A percentile compares a stretch with the other conserved stretches of the same genome.
phyloP scores from a whole-genome alignment of 2,797 vertebrate genomes.

The Manis javanica region DNA sequence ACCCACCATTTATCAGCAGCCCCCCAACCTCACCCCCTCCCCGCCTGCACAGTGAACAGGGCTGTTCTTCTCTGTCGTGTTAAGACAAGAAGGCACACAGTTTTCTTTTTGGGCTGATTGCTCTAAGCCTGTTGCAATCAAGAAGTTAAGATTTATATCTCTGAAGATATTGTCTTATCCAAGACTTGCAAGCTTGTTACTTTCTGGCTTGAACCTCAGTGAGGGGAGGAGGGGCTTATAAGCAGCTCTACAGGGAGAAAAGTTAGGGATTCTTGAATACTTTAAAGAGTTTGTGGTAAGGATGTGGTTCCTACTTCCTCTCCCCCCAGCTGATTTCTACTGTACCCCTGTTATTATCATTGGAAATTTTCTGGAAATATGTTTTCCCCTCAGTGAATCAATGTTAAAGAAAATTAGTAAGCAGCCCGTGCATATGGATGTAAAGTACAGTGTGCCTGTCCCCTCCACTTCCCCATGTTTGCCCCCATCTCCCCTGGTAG shows the following conservation, averaged over 20 bases:
- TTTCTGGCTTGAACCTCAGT: background rate
- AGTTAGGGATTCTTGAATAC: background rate
- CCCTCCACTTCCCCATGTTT: background rate
- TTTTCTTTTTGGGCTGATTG: constrained; percentile 6
- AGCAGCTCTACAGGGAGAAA: background rate
- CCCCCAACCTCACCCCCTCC: background rate
- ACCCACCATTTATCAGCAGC: background rate
- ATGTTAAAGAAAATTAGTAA: background rate
- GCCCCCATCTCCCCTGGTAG: fast-evolving
- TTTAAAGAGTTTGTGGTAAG: background rate
- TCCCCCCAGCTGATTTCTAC: background rate
- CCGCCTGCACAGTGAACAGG: background rate
- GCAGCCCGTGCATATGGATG: background rate
- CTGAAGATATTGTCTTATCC: constrained; percentile 48
- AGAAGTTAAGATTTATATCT: constrained; percentile 31
- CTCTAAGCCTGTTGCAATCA: constrained; percentile 39
- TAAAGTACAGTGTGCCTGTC: background rate
- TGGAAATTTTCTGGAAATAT: background rate
- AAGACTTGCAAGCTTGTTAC: constrained; percentile 26
- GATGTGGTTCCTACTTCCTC: background rate
- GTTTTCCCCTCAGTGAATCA: background rate
- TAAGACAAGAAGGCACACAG: constrained; percentile 35
- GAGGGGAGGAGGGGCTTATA: background rate
- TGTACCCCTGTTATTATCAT: background rate
- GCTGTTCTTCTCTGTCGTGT: constrained; percentile 26